phyloP scores from a whole-genome alignment of 2,888 invertebrate genomes.

The Molorchus minor region DNA sequence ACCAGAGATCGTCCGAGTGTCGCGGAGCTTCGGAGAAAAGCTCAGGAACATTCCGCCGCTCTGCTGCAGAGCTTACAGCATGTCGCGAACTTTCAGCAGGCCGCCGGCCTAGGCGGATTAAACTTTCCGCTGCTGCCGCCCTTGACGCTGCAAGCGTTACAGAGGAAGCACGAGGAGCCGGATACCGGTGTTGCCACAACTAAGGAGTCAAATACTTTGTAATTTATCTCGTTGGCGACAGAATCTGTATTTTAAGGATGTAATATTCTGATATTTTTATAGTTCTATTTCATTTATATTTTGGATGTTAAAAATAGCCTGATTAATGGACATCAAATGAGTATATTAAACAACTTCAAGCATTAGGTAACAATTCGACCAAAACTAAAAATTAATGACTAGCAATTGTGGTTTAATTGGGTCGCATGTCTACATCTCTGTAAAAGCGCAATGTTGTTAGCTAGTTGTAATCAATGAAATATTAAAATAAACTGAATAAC shows the following conservation, averaged over 20 bases:
- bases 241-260: background rate
- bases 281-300: no score
- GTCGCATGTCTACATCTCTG: no score
- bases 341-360: no score
- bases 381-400: no score
- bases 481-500: no score
- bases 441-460: slow-evolving; percentile 16
- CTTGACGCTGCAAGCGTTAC: slow-evolving; percentile 58
- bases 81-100: slow-evolving; percentile 70
- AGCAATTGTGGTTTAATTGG: no score
- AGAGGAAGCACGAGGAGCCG: slow-evolving; percentile 55
- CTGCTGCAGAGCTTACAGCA: slow-evolving; percentile 78
- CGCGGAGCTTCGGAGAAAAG: slow-evolving; percentile 90
- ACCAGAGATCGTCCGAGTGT: slow-evolving; percentile 87
- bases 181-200: slow-evolving; percentile 36
- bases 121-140: slow-evolving; percentile 66
- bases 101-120: slow-evolving; percentile 64
- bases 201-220: slow-evolving; percentile 30
- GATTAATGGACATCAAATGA: no score
- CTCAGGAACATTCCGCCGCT: slow-evolving; percentile 94
- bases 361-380: no score
- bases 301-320: no score
- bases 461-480: slow-evolving; percentile 12
- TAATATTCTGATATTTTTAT: background rate
- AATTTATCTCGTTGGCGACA: slow-evolving; percentile 1